phyloP scores from a whole-genome alignment of 2,113 vertebrate species.

The Alligator mississippiensis region DNA sequence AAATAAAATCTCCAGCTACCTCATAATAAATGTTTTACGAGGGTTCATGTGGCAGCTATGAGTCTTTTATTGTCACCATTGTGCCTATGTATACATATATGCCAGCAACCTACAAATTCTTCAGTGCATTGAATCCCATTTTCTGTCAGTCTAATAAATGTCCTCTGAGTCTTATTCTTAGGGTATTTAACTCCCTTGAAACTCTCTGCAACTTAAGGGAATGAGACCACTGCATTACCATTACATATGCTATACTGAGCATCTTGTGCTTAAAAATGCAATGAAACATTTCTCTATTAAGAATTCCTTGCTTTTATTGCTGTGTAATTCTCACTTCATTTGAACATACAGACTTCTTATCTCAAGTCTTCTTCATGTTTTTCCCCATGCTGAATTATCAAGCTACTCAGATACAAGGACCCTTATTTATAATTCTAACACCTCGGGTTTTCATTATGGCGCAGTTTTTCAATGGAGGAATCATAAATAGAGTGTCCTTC shows the following conservation, averaged over 20 bases:
- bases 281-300: neutral
- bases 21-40: neutral
- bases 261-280: neutral
- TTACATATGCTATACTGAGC: neutral
- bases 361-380: neutral
- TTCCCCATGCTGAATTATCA: neutral
- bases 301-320: neutral
- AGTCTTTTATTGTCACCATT: neutral
- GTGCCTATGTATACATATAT: neutral
- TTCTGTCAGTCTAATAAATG: neutral
- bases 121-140: neutral
- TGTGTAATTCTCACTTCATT: neutral
- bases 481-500: neutral
- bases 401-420: constrained; percentile 22
- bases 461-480: neutral
- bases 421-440: constrained; percentile 17
- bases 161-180: neutral
- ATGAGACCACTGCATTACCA: neutral
- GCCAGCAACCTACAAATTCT: neutral
- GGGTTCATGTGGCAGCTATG: neutral
- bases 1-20: neutral
- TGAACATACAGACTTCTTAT: neutral
- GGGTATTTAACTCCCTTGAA: neutral
- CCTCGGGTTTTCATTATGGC: constrained; percentile 16
- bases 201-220: neutral